Evolutionary conservation across 1,140 invertebrate genomes (phyloP).

Genomic region (Diorhabda sublineata): DNA sequence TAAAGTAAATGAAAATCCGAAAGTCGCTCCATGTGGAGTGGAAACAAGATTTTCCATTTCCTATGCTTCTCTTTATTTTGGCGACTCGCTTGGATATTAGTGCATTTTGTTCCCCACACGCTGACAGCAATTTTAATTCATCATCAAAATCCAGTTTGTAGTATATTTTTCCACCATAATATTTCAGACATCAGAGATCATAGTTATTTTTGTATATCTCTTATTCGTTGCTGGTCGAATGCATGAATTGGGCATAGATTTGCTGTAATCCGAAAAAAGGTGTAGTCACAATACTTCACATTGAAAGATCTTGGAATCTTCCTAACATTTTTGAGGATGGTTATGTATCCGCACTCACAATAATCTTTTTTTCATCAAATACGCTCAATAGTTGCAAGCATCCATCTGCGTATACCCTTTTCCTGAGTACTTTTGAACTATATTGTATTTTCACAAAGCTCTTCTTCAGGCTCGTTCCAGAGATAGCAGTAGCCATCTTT

Average conservation of each 20-base stretch:
- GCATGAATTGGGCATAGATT: not conserved
- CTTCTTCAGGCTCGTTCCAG: conserved; percentile 22
- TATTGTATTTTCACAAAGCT: conserved; percentile 30
- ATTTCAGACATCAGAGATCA: not conserved
- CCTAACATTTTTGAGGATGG: too few species aligned
- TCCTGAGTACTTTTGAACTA: too few species aligned
- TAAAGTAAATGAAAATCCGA: too few species aligned
- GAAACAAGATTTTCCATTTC: too few species aligned
- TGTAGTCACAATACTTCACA: not conserved
- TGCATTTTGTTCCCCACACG: too few species aligned
- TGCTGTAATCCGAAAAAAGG: conserved; percentile 3
- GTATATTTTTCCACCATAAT: not conserved
- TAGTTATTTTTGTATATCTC: not conserved
- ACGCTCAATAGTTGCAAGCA: not conserved
- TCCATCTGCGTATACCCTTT: too few species aligned
- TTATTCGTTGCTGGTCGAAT: not conserved
- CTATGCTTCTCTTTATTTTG: too few species aligned
- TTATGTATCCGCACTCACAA: too few species aligned
- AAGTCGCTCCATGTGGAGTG: too few species aligned
- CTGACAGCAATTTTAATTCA: not conserved
- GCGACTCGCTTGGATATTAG: too few species aligned
- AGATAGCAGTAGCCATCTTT: conserved; percentile 28
- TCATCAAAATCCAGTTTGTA: conserved; percentile 3
- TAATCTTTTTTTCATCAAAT: too few species aligned
- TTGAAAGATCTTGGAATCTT: too few species aligned